Evolutionary conservation across 2,888 invertebrate species (phyloP).

Genomic region (Lordiphosa andalusiaca): DNA sequence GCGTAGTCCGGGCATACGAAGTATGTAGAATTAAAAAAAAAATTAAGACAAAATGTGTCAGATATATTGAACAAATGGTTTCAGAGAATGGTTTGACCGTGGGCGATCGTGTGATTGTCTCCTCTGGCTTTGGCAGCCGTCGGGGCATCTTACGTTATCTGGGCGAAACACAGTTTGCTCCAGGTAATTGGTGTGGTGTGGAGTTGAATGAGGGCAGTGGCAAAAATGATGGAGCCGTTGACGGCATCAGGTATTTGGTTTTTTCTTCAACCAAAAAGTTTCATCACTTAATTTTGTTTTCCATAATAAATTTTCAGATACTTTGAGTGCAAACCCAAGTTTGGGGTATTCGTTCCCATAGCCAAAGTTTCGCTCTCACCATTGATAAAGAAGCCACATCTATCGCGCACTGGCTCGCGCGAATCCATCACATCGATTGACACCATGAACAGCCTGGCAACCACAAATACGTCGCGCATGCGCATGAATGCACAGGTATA

Average conservation of each 20-base stretch:
- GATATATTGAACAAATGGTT: not conserved
- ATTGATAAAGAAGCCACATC: constrained; percentile 84
- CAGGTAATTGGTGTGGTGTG: constrained; percentile 97
- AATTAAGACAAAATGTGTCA: too few relatives aligned
- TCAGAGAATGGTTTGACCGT: constrained; percentile 85
- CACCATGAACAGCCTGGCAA: constrained; percentile 83
- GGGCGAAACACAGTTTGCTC: constrained; percentile 93
- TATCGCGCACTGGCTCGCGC: constrained; percentile 89
- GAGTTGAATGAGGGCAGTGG: constrained; percentile 96
- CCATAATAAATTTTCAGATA: constrained; percentile 86
- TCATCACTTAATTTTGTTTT: too few relatives aligned
- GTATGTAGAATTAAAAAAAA: constrained; percentile 54
- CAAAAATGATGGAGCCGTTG: constrained; percentile 97
- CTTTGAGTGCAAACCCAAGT: constrained; percentile 94
- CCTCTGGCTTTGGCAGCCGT: constrained; percentile 92
- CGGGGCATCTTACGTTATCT: constrained; percentile 92
- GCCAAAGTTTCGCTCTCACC: constrained; percentile 94
- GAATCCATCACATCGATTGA: constrained; percentile 89
- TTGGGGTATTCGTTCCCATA: constrained; percentile 95
- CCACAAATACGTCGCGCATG: constrained; percentile 81
- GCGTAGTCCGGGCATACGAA: constrained; percentile 75
- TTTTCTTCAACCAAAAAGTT: not conserved
- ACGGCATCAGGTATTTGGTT: constrained; percentile 88
- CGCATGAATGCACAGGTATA: constrained; percentile 80
- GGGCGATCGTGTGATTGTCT: constrained; percentile 95